Conservation (phyloP, 2,797 vertebrate genomes). For the Diplodus puntazzo region DNA sequence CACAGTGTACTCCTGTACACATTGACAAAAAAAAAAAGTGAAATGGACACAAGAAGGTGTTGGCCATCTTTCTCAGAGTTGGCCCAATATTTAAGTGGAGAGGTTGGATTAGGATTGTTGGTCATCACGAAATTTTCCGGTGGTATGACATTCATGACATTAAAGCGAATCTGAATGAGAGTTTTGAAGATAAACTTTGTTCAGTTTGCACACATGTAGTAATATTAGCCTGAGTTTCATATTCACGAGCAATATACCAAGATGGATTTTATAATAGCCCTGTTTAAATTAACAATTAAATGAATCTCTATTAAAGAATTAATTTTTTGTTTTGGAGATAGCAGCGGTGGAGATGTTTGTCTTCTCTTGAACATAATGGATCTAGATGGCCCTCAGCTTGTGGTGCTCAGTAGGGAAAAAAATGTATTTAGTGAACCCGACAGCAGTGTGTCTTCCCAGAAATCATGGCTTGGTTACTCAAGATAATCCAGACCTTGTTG, state of each 20-base stretch:
- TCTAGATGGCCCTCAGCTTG: too few relatives aligned
- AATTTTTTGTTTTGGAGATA: too few relatives aligned
- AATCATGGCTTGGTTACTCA: too few relatives aligned
- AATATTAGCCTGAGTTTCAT: not conserved
- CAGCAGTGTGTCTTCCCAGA: too few relatives aligned
- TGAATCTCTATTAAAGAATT: not conserved
- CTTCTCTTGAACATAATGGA: too few relatives aligned
- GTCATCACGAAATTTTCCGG: not conserved
- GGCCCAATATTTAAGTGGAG: not conserved
- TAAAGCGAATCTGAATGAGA: not conserved
- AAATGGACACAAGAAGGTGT: too few relatives aligned
- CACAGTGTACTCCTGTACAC: not conserved
- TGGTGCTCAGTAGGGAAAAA: too few relatives aligned
- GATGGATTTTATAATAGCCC: not conserved
- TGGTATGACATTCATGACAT: not conserved
- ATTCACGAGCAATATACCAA: not conserved
- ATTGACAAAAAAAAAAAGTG: conserved; percentile 3
- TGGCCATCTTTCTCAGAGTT: not conserved
- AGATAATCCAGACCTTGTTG: too few relatives aligned
- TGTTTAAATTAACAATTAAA: not conserved
- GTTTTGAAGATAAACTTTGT: not conserved
- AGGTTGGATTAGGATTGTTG: not conserved
- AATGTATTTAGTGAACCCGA: too few relatives aligned
- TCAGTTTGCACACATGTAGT: not conserved
- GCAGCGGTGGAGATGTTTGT: too few relatives aligned